Base-by-base conservation (phyloP, 1,140 invertebrate species). In the Euglossa dilemma region DNA sequence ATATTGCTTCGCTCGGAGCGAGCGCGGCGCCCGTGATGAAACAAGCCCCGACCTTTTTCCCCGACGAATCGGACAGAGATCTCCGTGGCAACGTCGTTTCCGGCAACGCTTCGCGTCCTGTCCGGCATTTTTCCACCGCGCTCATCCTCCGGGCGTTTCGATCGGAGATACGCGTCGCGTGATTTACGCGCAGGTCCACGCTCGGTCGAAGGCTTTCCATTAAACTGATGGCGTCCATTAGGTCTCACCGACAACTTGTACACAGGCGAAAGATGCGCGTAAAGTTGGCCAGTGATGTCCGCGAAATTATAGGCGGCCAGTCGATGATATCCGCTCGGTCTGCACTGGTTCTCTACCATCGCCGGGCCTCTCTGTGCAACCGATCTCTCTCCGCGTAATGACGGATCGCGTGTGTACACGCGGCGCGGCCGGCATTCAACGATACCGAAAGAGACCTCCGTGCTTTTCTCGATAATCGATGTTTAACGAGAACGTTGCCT, bases 221-320 rank as follows among this genome's bases (percentile, higher is more conserved):
- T 84, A 84, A 80, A 80, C 77, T 80, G 77, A 84, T 84, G 67
- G 25, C 56, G 50, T 80, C 67, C 77, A 84, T 84, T 80, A 64
- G 43, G 11, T 54, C 70, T 79, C 82, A 61, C 18, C 8, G 45
- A n/a, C 25, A 25, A 59, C 73, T 75, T 80, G 43, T 67, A 52
- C 61, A 69, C 43, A 61, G 57, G 50, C 20, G 16, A n/a, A 73
- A 84, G 82, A 66, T 64, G 52, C 16, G 64, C 50, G 67, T 66
- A 72, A 78, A 78, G 28, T 78, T 36, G 45, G 25, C 18, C 11
- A 20, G 16, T 45, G 73, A 61, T 78, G 66, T 63, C 64, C 56
- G 61, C 45, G 56, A 78, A 83, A 83, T 83, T 83, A 78, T 83
- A 70, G 36, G 28, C 47, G 45, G 28, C 47, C 43, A 63, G 54